Conservation (phyloP, 2,888 invertebrate genomes). For the Ornithoptera priamus region DNA sequence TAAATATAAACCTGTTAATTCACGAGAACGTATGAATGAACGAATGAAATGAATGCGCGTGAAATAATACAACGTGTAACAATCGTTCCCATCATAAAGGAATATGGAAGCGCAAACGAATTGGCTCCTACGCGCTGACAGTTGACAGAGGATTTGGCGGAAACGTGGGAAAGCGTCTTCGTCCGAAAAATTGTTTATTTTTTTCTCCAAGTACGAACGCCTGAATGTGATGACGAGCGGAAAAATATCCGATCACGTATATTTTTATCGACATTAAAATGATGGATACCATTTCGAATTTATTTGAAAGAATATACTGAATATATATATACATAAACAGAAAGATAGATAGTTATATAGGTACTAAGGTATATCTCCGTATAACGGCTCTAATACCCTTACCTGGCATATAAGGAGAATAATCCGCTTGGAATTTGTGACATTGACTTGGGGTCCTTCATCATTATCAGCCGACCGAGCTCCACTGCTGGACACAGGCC, state of each 20-base stretch:
- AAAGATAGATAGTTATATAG: no score
- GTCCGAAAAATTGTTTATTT: constrained; percentile 44
- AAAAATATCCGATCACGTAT: constrained; percentile 18
- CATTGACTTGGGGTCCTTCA: no score
- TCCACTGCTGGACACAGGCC: no score
- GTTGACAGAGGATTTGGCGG: constrained; percentile 46
- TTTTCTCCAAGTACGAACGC: constrained; percentile 33
- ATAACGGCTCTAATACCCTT: no score
- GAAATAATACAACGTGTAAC: constrained; percentile 25
- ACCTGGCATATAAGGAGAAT: no score
- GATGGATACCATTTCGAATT: constrained; percentile 5
- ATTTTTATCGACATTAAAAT: constrained; percentile 15
- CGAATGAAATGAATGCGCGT: constrained; percentile 9
- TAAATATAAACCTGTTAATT: neutral
- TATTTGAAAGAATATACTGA: neutral
- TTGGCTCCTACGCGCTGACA: constrained; percentile 39
- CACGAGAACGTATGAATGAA: neutral
- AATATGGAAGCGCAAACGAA: constrained; percentile 34
- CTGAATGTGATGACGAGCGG: constrained; percentile 28
- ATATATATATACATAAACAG: no score
- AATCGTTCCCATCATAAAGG: constrained; percentile 33
- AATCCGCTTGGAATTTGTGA: no score
- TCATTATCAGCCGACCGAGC: no score
- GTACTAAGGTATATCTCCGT: no score
- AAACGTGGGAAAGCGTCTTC: constrained; percentile 38